Evolutionary conservation across 2,797 vertebrate species (phyloP).

Genomic region (Phalloptychus januarius): DNA sequence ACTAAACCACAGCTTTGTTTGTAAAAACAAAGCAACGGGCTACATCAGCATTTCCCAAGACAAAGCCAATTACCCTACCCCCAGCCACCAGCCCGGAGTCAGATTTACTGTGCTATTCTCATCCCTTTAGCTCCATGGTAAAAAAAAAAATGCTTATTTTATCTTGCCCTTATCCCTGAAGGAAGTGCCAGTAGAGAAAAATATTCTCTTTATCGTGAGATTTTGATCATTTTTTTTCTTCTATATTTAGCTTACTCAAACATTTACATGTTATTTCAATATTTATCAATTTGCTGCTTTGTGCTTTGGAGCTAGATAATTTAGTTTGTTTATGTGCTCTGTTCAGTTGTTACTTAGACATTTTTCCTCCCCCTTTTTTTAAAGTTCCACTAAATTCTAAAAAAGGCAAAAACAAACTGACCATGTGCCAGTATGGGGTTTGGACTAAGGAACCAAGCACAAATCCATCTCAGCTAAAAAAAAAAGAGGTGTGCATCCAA

Average conservation of each 20-base stretch:
- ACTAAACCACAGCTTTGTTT: conserved; percentile 54
- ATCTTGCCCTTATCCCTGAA: conserved; percentile 45
- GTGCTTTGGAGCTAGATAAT: neutral
- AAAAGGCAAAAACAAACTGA: neutral
- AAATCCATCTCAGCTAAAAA: neutral
- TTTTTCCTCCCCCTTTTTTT: neutral
- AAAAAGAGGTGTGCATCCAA: neutral
- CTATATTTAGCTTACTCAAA: conserved; percentile 39
- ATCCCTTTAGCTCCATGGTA: conserved; percentile 50
- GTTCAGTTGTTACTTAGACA: neutral
- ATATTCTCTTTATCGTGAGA: conserved; percentile 30
- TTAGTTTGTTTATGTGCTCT: neutral
- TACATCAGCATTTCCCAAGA: conserved; percentile 69
- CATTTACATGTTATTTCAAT: conserved; percentile 27
- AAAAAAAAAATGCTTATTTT: conserved; percentile 33
- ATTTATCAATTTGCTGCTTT: neutral
- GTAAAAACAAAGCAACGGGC: conserved; percentile 66
- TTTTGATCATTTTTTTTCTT: conserved; percentile 30
- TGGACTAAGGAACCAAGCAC: neutral
- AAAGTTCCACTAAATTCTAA: neutral
- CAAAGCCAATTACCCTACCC: conserved; percentile 58
- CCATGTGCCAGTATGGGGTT: neutral
- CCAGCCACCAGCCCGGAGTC: conserved; percentile 33
- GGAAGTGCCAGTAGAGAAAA: conserved; percentile 35
- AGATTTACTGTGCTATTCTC: conserved; percentile 56